Evolutionary conservation across 2,113 vertebrate genomes (phyloP), one percentile per base, ranked within the genome.

Genomic region (Plecotus auritus): DNA sequence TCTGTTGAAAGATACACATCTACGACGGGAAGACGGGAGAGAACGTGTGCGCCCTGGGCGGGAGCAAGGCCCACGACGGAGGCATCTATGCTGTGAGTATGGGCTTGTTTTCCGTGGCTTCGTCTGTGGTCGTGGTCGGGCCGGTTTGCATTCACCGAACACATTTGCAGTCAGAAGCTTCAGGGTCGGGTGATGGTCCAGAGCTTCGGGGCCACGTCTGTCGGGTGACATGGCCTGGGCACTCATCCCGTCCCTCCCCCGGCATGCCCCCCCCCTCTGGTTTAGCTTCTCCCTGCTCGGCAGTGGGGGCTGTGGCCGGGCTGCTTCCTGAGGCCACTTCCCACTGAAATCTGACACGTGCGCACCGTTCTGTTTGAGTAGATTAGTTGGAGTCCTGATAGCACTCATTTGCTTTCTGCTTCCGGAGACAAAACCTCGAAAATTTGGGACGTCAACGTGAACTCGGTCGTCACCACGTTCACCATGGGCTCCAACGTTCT

Each of bases 341-440:
- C 72, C 37, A 0, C 45, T 16, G 17, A 9, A 45, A 2, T 28
- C 76, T 64, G 47, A 95, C 56, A 5, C 2, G 0, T 2, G 17
- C 30, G 10, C 6, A 0, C 56, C 23, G 5, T 69, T 86, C 14
- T 28, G 11, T 80, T 64, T 74, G 51, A 59, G 45, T 95, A 99
- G 98, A 98, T 99, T 67, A 98, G 99, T 95, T 99, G 99, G 99
- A 99, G 99, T 95, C 98, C 99, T 26, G 99, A 99, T 96, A 98
- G 99, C 96, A 98, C 98, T 92, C 99, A 99, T 66, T 98, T 99
- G 95, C 99, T 99, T 95, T 99, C 99, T 56, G 99, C 99, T 45
- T 99, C 99, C 0, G 99, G 99, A 93, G 99, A 99, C 97, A 99
- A 99, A 98, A 99, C 99, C 0, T 99, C 99, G 67, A 99, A 99